phyloP scores from a whole-genome alignment of 2,888 invertebrate genomes.

The Pyrrhia umbra region DNA sequence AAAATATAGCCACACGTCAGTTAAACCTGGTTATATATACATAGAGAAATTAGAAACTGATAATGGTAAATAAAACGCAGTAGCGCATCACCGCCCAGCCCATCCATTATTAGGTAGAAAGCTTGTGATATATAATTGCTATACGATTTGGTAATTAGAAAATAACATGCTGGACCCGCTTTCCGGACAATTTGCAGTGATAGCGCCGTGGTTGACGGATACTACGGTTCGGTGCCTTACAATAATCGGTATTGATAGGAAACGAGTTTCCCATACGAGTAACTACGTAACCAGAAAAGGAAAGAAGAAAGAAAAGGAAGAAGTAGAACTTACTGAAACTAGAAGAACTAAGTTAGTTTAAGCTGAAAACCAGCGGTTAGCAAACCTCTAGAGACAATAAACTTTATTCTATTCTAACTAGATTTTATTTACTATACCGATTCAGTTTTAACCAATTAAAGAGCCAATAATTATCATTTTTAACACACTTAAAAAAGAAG shows the following conservation, averaged over 20 bases:
- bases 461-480: too few species aligned
- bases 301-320: too few species aligned
- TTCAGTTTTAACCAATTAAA: too few species aligned
- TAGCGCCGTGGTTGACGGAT: slow-evolving; percentile 24
- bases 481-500: too few species aligned
- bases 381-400: too few species aligned
- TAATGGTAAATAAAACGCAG: slow-evolving; percentile 24
- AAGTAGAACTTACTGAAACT: too few species aligned
- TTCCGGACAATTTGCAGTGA: slow-evolving; percentile 55
- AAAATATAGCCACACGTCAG: too few species aligned
- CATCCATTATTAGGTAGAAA: slow-evolving; percentile 61
- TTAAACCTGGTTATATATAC: not conserved
- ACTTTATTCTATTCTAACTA: too few species aligned
- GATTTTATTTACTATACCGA: too few species aligned
- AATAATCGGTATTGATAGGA: not conserved
- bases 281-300: too few species aligned
- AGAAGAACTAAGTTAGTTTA: too few species aligned
- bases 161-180: slow-evolving; percentile 58
- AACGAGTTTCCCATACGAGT: not conserved
- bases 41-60: slow-evolving; percentile 18
- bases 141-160: slow-evolving; percentile 66
- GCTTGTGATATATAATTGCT: slow-evolving; percentile 55
- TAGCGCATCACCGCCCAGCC: slow-evolving; percentile 27
- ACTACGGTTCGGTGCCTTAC: slow-evolving; percentile 2
- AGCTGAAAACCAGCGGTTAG: too few species aligned